Evolutionary conservation across 2,888 invertebrate species (phyloP).

Genomic region (Pandemis heparana): DNA sequence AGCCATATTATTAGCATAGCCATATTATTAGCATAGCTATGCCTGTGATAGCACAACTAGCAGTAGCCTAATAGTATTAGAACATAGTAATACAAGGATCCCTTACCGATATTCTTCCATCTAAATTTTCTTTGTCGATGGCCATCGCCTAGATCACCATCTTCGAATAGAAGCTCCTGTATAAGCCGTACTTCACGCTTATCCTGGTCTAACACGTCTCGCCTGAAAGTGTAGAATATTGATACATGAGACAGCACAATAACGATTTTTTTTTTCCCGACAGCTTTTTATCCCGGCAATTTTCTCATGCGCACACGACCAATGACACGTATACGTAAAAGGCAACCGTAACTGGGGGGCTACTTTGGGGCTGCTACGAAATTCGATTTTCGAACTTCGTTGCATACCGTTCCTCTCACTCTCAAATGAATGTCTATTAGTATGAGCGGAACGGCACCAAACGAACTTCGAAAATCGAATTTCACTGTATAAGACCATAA

Average conservation of each 20-base stretch:
- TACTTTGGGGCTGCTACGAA: no score
- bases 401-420: no score
- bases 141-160: slow-evolving; percentile 93
- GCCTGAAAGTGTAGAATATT: slow-evolving; percentile 75
- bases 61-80: neutral
- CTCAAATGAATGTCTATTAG: no score
- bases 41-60: neutral
- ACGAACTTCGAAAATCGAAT: no score
- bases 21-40: neutral
- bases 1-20: neutral
- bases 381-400: no score
- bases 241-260: neutral
- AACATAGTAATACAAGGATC: neutral
- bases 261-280: no score
- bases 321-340: no score
- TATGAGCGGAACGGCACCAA: no score
- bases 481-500: no score
- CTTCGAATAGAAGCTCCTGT: slow-evolving; percentile 95
- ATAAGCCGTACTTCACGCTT: slow-evolving; percentile 93
- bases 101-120: slow-evolving; percentile 92
- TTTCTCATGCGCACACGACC: no score
- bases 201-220: slow-evolving; percentile 94
- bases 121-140: slow-evolving; percentile 93
- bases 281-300: no score
- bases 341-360: no score